phyloP scores from a whole-genome alignment of 2,113 vertebrate species.

The Chauna torquata region DNA sequence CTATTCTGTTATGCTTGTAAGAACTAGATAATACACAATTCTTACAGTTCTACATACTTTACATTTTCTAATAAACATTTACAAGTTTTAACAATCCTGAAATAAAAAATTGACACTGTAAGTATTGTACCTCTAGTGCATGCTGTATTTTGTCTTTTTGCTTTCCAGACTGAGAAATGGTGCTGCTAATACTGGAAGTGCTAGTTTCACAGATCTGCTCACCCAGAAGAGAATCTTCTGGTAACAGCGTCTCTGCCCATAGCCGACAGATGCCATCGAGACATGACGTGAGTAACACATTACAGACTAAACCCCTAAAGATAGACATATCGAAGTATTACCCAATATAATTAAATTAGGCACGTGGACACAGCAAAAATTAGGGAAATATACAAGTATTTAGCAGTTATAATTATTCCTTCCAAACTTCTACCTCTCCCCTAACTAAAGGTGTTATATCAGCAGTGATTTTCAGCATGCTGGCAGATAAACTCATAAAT shows the following conservation, averaged over 20 bases:
- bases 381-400: background rate
- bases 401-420: background rate
- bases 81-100: background rate
- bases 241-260: slow-evolving; percentile 94
- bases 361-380: background rate
- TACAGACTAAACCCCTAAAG: slow-evolving; percentile 92
- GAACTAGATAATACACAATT: background rate
- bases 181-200: slow-evolving; percentile 83
- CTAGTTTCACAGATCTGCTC: slow-evolving; percentile 95
- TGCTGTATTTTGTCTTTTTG: slow-evolving; percentile 97
- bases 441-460: background rate
- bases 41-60: background rate
- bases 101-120: background rate
- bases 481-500: background rate
- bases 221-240: slow-evolving; percentile 92
- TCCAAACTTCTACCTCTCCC: background rate
- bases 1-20: background rate
- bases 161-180: slow-evolving; percentile 81
- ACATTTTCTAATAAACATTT: background rate
- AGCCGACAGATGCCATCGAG: slow-evolving; percentile 94
- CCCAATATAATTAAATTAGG: background rate
- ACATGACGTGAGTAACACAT: slow-evolving; percentile 94
- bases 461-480: background rate
- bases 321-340: slow-evolving; percentile 23
- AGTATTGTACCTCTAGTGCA: slow-evolving; percentile 88